Conservation (phyloP, 2,113 vertebrate species). For the Struthio camelus region DNA sequence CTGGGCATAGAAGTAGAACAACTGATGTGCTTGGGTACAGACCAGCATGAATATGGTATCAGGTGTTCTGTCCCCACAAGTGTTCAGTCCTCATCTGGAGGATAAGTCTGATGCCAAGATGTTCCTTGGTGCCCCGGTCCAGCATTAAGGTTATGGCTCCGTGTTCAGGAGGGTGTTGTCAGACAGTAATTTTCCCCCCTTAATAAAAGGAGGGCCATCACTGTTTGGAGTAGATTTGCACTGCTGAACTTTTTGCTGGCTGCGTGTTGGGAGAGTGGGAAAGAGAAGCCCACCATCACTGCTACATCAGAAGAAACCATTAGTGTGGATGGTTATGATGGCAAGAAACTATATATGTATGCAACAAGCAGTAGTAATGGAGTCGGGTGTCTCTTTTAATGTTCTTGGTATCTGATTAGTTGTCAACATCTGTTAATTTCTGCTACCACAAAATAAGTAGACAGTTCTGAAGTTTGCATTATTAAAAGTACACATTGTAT, state of each 20-base stretch:
- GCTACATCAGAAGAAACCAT: background rate
- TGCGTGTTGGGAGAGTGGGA: background rate
- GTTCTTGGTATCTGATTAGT: background rate
- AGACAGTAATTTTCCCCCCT: background rate
- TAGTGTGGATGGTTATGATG: background rate
- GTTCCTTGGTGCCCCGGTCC: background rate
- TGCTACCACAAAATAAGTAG: background rate
- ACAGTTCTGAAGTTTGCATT: background rate
- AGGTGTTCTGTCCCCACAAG: background rate
- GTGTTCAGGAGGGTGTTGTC: background rate
- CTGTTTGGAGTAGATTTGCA: background rate
- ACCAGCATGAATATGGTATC: accelerated
- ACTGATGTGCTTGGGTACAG: background rate
- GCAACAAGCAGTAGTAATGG: background rate
- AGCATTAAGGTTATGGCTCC: background rate
- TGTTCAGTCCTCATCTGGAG: accelerated
- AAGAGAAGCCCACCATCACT: background rate
- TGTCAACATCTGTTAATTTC: background rate
- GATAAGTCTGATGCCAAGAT: background rate
- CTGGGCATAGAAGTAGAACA: background rate
- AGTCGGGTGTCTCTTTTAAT: background rate
- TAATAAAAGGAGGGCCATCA: background rate
- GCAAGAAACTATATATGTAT: background rate
- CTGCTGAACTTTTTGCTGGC: background rate
- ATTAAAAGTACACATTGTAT: background rate